These are phyloP conservation scores for Cyclargus thomasi DNA, from an alignment of 1,140 invertebrate genomes.

Conservation along the genomic window DNA sequence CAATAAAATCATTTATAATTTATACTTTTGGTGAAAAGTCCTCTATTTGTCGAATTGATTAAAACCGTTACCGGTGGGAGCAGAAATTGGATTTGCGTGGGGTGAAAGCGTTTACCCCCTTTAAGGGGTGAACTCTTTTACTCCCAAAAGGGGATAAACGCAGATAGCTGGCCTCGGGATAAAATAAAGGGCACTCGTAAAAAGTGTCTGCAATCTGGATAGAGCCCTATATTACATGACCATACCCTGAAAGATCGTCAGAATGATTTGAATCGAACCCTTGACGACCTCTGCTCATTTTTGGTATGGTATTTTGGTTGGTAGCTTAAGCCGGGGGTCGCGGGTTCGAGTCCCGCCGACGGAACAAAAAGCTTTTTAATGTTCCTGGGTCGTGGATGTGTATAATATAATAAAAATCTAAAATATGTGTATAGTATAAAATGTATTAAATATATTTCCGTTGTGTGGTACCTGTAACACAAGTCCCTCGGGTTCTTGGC, in stretches of 20 bases:
- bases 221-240: background rate
- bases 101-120: background rate
- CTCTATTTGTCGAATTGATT: background rate
- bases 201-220: background rate
- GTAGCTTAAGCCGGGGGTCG: no score
- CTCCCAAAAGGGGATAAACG: background rate
- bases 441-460: no score
- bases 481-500: no score
- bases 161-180: background rate
- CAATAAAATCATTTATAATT: background rate
- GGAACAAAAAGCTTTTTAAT: no score
- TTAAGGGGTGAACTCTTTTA: background rate
- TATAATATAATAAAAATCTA: no score
- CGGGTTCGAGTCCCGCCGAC: no score
- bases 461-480: no score
- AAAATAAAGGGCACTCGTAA: constrained; percentile 3
- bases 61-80: background rate
- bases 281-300: no score
- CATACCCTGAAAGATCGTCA: background rate
- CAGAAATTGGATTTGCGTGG: background rate
- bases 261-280: background rate
- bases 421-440: no score
- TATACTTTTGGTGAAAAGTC: background rate
- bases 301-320: no score
- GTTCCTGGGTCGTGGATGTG: no score